Conservation (phyloP, 2,888 invertebrate species). For the Ormyrus labotus region DNA sequence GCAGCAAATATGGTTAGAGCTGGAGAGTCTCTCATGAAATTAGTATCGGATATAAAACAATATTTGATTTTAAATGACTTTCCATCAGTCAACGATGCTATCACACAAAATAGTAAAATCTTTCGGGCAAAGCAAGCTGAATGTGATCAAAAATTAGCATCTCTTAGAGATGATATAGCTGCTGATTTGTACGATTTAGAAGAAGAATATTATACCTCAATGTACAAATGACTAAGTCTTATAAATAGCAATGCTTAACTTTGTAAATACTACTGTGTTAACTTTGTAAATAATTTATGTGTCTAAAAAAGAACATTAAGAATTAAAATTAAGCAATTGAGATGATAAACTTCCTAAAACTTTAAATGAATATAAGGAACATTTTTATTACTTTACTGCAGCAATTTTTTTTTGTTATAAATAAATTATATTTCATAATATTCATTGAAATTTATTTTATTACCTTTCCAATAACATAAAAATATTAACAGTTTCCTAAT, state of each 20-base stretch:
- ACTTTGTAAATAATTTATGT: not conserved
- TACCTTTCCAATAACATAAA: too few species aligned
- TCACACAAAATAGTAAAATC: constrained; percentile 93
- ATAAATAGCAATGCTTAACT: not conserved
- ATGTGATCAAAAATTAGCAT: constrained; percentile 95
- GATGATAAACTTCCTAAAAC: too few species aligned
- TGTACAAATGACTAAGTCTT: constrained; percentile 80
- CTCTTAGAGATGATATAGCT: constrained; percentile 95
- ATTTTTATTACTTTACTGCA: too few species aligned
- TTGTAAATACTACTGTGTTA: constrained; percentile 46
- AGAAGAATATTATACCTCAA: constrained; percentile 94
- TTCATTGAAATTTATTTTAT: too few species aligned
- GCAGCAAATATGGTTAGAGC: constrained; percentile 97
- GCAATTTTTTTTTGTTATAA: not conserved
- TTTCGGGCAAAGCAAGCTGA: constrained; percentile 94
- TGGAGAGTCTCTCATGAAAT: constrained; percentile 96
- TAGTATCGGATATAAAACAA: constrained; percentile 98
- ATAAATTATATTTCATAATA: not conserved
- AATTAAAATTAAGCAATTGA: too few species aligned
- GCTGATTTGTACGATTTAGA: constrained; percentile 94
- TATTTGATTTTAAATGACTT: constrained; percentile 98
- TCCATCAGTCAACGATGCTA: constrained; percentile 97
- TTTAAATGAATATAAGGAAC: too few species aligned
- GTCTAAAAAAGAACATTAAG: too few species aligned
- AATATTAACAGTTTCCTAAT: too few species aligned